Evolutionary conservation across 1,140 invertebrate species (phyloP).

Genomic region (Latrodectus geometricus): DNA sequence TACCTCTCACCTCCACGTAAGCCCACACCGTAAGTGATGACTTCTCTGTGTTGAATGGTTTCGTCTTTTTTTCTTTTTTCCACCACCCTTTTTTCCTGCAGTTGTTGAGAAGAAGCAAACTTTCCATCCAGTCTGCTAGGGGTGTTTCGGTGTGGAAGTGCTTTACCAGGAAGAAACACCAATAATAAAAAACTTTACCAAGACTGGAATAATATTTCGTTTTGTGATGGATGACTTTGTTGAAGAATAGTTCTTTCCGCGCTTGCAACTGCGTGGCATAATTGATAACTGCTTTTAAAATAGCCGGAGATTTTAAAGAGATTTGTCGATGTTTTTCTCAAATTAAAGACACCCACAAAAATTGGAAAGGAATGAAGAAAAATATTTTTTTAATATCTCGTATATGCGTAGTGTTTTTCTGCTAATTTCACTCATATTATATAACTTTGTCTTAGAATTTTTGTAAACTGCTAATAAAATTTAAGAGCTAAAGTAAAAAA

Average conservation of each 20-base stretch:
- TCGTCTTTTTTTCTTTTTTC: not conserved
- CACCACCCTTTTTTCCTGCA: not conserved
- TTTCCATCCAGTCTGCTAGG: not conserved
- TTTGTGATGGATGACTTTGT: not conserved
- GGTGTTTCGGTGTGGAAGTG: not conserved
- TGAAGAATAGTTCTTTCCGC: not conserved
- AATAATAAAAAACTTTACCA: not conserved
- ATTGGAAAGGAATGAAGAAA: no score
- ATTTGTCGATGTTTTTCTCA: not conserved
- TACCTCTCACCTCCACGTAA: conserved; percentile 7
- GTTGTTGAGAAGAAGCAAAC: not conserved
- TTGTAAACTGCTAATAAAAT: no score
- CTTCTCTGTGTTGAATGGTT: not conserved
- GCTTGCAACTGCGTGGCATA: not conserved
- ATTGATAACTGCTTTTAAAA: not conserved
- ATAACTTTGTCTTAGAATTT: no score
- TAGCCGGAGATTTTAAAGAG: not conserved
- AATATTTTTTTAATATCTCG: no score
- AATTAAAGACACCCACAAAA: no score
- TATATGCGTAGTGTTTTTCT: no score
- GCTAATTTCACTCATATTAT: no score
- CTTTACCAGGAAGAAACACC: no score
- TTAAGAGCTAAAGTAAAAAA: no score
- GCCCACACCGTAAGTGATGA: conserved; percentile 1
- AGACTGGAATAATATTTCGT: not conserved